Percentiles rank a stretch among this genome's conserved stretches.
Evolutionary conservation across 2,113 vertebrate species (phyloP).

Genomic region (Sus scrofa): T2T-Sscrofa CM000830.6:112259501-112260000

Average conservation of each 20-base stretch:
- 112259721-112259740: too few relatives aligned
- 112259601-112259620: neutral
- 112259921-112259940: neutral
- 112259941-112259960: neutral
- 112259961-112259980: neutral
- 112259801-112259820: neutral
- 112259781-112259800: neutral
- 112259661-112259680: too few relatives aligned
- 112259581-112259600: neutral
- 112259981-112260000: neutral
- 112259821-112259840: neutral
- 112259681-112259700: too few relatives aligned
- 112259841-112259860: neutral
- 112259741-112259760: too few relatives aligned
- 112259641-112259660: too few relatives aligned
- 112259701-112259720: too few relatives aligned
- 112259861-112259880: neutral
- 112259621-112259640: too few relatives aligned
- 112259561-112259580: neutral
- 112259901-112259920: neutral
- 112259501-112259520: neutral
- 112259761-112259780: too few relatives aligned
- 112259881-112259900: neutral
- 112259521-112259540: neutral
- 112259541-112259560: neutral